Evolutionary conservation across 2,888 invertebrate genomes (phyloP).

Genomic region (Lochmaea capreae): DNA sequence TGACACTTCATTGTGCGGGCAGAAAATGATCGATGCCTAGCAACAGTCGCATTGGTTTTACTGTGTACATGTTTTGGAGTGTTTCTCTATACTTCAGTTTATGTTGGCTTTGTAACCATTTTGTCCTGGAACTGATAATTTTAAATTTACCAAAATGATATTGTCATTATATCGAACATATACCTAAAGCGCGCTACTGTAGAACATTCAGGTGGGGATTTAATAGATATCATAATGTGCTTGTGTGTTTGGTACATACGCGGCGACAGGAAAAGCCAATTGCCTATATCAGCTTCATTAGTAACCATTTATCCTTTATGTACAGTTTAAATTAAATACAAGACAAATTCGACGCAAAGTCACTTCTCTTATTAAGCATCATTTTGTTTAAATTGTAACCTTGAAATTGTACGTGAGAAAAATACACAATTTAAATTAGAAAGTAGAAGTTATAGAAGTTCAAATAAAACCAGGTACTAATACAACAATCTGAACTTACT

Average conservation of each 20-base stretch:
- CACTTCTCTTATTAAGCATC: neutral
- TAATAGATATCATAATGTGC: slow-evolving; percentile 44
- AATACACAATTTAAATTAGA: neutral
- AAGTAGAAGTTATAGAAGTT: no score
- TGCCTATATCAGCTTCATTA: slow-evolving; percentile 58
- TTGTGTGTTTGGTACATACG: slow-evolving; percentile 40
- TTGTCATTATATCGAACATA: no score
- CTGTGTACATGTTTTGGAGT: no score
- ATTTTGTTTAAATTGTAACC: neutral
- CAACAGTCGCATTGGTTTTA: neutral
- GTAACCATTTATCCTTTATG: slow-evolving; percentile 55
- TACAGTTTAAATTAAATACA: slow-evolving; percentile 49
- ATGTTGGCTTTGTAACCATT: no score
- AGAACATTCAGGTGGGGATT: slow-evolving; percentile 42
- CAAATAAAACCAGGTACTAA: no score
- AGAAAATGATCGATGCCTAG: no score
- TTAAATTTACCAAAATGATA: no score
- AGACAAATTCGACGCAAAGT: slow-evolving; percentile 21
- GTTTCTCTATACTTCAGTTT: no score
- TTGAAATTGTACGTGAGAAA: neutral
- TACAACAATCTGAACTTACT: no score
- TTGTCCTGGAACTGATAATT: no score
- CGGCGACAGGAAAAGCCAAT: slow-evolving; percentile 58
- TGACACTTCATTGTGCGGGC: no score
- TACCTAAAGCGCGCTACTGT: slow-evolving; percentile 28